Evolutionary conservation across 2,797 vertebrate genomes (phyloP), one percentile per base, ranked within the genome.

Genomic region (Valencia hispanica): DNA sequence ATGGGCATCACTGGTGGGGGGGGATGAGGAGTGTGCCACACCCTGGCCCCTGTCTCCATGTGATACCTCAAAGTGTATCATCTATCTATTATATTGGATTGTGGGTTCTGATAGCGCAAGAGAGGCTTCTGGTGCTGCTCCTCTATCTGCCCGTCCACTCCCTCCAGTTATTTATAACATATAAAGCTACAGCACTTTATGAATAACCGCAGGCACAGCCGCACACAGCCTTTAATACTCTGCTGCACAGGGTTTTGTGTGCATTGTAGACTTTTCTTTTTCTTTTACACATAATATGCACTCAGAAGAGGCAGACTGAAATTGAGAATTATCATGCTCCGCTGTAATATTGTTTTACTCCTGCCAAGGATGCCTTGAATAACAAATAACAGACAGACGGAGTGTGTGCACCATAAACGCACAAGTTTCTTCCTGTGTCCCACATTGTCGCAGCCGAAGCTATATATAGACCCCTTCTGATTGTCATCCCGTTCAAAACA

Each of bases 161-260:
- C 92, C 89, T 87, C 87, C 53, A 84, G 93, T 92, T 94, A 93
- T 94, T 93, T 93, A 92, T 93, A 92, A 94, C 89, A 87, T 88
- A 87, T 68, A 75, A 82, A 89, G 91, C 89, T 82, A 85, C 90
- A 90, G 90, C 89, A 90, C 90, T 93, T 92, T 90, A 90, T 93
- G 88, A 90, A 93, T 89, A 86, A 93, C 94, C 83, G 88, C 91
- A 91, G 92, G 92, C 86, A 73, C 84, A 86, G 86, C 83, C 83
- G 87, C 86, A 87, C 90, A 90, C 81, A 75, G 55, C 55, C 69
- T 81, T 80, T 84, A 83, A 87, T 79, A 83, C 75, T 83, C 57
- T 65, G 66, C 77, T 32, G 70, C 84, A 78, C 72, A 72, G 86
- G 79, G 75, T 82, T 71, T 75, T 72, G 63, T 81, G 78, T 77